Evolutionary conservation across 92 coral and sea anemone genomes (phyloP), one percentile per base, ranked within the genome.

Genomic region (Metridium senile): DNA sequence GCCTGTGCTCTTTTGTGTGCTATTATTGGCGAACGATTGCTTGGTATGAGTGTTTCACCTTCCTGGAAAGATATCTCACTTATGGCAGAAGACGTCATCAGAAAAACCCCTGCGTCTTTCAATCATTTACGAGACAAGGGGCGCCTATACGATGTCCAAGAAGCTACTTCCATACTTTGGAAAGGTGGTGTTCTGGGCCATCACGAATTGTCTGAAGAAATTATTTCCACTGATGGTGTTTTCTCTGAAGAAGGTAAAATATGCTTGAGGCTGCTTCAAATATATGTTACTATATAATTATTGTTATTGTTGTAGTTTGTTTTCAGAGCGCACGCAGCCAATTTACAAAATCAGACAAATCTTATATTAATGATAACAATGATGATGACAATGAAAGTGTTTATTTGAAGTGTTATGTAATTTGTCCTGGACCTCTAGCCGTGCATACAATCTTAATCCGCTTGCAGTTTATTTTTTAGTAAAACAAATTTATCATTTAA

Each of bases 1-100:
- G 72, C 69, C 0, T 80, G 85, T 80, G 80, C 85, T 26, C 71
- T 80, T 72, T 56, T 80, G 26, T 80, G 70, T 63, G 71, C 63
- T 46, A 72, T 74, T 29, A 67, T 80, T 80, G 85, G 57, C 33
- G 58, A 58, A 0, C 65, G 33, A 20, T 31, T 59, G 17, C 9
- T 22, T 4, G 65, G 21, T 32, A 18, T 25, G 22, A 22, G 16
- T 46, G 33, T 18, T 9, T 0, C 9, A 2, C 74, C 51, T 2
- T 13, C 72, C 43, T 74, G 76, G 81, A 22, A 66, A n/a, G 70
- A 75, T 2, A 20, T 74, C 0, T 70, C 62, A 1, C 18, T 2
- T 19, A 17, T 66, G 0, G 84, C 89, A 46, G 89, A 84, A 66
- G 30, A 61, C 17, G 68, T 74, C 22, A 78, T 84, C 31, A 71